phyloP scores from a whole-genome alignment of 2,888 invertebrate genomes.

The Chloroclystis v-ata region DNA sequence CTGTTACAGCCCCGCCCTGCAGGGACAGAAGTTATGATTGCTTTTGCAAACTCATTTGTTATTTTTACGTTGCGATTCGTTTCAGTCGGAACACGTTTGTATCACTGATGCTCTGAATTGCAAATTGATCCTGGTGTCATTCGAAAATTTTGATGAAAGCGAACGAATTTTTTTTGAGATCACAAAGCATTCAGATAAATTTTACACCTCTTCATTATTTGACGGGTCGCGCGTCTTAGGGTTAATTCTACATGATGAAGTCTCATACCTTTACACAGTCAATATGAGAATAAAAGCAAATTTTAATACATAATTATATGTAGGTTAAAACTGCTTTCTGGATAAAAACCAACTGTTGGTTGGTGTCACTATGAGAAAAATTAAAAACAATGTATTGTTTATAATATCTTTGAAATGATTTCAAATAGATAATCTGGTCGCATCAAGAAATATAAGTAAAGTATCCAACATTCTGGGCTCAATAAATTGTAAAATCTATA shows the following conservation, averaged over 20 bases:
- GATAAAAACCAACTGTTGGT: no score
- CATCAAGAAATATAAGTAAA: neutral
- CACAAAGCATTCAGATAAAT: neutral
- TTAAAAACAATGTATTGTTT: no score
- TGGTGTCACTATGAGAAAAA: no score
- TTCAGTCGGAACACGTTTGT: slow-evolving; percentile 30
- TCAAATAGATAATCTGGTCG: no score
- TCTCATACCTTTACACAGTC: no score
- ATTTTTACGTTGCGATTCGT: slow-evolving; percentile 34
- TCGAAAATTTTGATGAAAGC: slow-evolving; percentile 25
- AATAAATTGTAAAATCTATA: slow-evolving; percentile 39
- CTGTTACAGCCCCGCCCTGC: slow-evolving; percentile 26
- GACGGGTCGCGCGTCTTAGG: no score
- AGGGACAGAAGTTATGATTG: slow-evolving; percentile 34
- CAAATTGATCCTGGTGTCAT: slow-evolving; percentile 28
- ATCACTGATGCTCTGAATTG: slow-evolving; percentile 24
- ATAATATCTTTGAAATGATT: no score
- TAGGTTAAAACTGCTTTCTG: no score
- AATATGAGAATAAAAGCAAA: no score
- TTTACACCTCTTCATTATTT: no score
- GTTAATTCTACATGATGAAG: no score
- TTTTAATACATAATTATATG: no score
- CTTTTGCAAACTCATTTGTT: slow-evolving; percentile 34
- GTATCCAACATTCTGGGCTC: slow-evolving; percentile 3
- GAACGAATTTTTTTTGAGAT: neutral